These are phyloP conservation scores for Noctilio leporinus DNA, from an alignment of 2,113 vertebrate species.

Conservation along the genomic window DNA sequence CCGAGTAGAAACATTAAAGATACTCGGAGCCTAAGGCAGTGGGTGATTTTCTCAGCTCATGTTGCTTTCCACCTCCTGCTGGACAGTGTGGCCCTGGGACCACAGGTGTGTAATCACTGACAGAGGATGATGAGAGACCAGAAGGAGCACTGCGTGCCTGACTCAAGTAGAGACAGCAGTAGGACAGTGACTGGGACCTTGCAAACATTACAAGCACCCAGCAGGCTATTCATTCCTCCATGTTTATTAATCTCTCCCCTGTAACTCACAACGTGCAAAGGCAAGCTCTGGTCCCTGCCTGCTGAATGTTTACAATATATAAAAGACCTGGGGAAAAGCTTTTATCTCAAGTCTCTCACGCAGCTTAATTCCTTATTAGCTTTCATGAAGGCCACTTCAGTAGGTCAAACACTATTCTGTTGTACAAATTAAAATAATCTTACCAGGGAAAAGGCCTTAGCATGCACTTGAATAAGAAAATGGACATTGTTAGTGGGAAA, in stretches of 20 bases:
- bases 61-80: background rate
- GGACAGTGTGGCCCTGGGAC: background rate
- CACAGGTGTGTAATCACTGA: background rate
- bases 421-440: background rate
- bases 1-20: background rate
- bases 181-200: background rate
- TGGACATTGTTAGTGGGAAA: background rate
- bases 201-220: background rate
- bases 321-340: background rate
- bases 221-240: background rate
- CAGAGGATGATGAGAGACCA: background rate
- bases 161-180: background rate
- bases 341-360: background rate
- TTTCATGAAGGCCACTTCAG: constrained; percentile 27
- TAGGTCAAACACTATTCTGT: background rate
- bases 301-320: background rate
- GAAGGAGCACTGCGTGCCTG: background rate
- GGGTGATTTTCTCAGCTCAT: background rate
- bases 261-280: background rate
- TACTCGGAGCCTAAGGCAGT: background rate
- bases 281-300: background rate
- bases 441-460: background rate
- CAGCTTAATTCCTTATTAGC: constrained; percentile 35
- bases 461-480: background rate
- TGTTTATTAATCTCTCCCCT: background rate